Evolutionary conservation across 1,140 invertebrate species (phyloP), one percentile per base, ranked within the genome.

Genomic region (Drosophila funebris): DNA sequence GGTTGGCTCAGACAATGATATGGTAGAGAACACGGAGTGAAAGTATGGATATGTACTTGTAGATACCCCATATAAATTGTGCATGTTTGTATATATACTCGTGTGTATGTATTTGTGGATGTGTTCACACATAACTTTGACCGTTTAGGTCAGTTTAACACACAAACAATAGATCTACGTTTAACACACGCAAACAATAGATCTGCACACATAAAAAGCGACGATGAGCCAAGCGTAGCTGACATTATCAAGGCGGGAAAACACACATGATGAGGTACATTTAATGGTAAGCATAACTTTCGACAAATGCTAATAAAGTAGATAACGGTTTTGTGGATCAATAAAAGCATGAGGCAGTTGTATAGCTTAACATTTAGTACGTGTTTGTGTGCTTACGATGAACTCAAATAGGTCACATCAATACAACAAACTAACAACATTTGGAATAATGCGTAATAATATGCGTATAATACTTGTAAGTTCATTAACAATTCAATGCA

Each of bases 141-240:
- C 44, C 44, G 44, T 31, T 60, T 60, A 60, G 57, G 57, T 46
- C 29, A 60, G 57, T 60, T 60, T 46, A 60, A 60, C 57, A 60
- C 27, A 60, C 39, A 60, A 60, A 46, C 57, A 60, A 60, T 58
- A 29, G 54, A 43, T 14, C n/a, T 18, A 14, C 54, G 57, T 60
- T 60, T 46, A 60, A 60, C 57, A 60, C 27, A 60, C 39, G n/a
- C n/a, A 60, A 60, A 46, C 57, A 60, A 60, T 58, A 29, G 54
- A 43, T 14, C n/a, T 18, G 22, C 54, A 36, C 29, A 33, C 27
- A 60, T 60, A 46, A 46, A 60, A 44, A 13, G 6, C 14, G 1
- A 33, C 20, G 27, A 16, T 41, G 16, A 31, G n/a, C 18, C 27
- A 44, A 60, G 41, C 41, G 39, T 58, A 41, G 27, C 39, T 44